phyloP scores from a whole-genome alignment of 2,888 invertebrate species.

The Argyresthia goedartella region DNA sequence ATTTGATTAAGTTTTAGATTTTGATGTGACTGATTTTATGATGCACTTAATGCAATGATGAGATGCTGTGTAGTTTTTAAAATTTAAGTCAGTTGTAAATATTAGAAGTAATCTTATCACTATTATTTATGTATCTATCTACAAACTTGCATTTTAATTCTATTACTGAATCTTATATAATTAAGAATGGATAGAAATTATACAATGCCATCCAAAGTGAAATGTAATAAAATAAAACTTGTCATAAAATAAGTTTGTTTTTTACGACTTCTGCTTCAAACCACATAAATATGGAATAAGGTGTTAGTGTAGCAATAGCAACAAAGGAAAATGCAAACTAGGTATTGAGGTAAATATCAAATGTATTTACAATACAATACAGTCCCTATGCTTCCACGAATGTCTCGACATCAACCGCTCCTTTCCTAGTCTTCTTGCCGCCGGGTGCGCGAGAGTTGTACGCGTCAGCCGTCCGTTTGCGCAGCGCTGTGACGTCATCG shows the following conservation, averaged over 20 bases:
- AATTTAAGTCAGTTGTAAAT: constrained; percentile 3
- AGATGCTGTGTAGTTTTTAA: not conserved
- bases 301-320: no score
- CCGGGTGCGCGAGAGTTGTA: constrained; percentile 50
- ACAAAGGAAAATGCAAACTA: no score
- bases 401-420: constrained; percentile 49
- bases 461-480: constrained; percentile 85
- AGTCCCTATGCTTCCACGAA: constrained; percentile 36
- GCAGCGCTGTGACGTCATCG: constrained; percentile 82
- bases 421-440: constrained; percentile 60
- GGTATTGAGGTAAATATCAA: no score
- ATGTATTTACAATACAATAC: not conserved
- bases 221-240: constrained; percentile 14
- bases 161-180: not conserved
- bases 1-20: not conserved
- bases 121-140: not conserved
- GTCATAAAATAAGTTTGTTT: constrained; percentile 32
- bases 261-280: not conserved
- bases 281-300: not conserved
- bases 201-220: constrained; percentile 23
- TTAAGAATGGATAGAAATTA: not conserved
- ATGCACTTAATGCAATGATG: not conserved
- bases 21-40: not conserved
- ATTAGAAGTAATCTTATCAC: not conserved
- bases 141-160: not conserved